Evolutionary conservation across 2,797 vertebrate species (phyloP), one percentile per base, ranked within the genome.

Genomic region (Melanotaenia pygmaea): DNA sequence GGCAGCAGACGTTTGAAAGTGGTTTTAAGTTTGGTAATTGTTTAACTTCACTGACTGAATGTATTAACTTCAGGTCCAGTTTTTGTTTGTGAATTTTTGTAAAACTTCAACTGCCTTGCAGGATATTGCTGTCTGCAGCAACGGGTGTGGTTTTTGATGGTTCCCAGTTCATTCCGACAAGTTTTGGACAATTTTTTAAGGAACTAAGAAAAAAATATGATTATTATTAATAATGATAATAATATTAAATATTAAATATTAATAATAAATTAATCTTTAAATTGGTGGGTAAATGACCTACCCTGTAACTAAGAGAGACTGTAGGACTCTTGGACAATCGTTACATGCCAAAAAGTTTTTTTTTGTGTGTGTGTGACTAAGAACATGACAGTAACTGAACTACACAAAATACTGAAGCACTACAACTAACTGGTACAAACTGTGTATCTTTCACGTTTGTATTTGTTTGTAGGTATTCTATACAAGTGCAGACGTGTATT

Each of bases 271-370:
- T 1, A 45, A 22, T 22, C 7, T n/a, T 24, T 24, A 14, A 26
- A 2, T 4, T 67, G 30, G 34, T 45, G 1, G 26, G 6, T 64
- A 13, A 71, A 64, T 67, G 22, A 58, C 69, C 53, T 57, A 26
- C 28, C 34, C 4, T 12, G 2, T 28, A 0, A 64, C 3, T 22
- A 13, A 9, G 2, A 73, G 13, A 59, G 20, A 22, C 38, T 38
- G 71, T 45, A 28, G 9, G 50, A 76, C 13, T 57, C 7, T 28
- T 30, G 76, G 89, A 92, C 92, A 92, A 93, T 94, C 92, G 82
- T 40, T 35, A 76, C 84, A 92, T 85, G 86, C 88, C 91, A 91
- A 93, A 90, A 86, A 76, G 7, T 1, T n/a, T 1, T 18, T 64
- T 1, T 24, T 1, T 28, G 26, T 28, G 26, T 7, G 37, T 62